These are phyloP conservation scores for Bombylius discolor DNA, from an alignment of 2,888 invertebrate genomes.

Conservation along the genomic window DNA sequence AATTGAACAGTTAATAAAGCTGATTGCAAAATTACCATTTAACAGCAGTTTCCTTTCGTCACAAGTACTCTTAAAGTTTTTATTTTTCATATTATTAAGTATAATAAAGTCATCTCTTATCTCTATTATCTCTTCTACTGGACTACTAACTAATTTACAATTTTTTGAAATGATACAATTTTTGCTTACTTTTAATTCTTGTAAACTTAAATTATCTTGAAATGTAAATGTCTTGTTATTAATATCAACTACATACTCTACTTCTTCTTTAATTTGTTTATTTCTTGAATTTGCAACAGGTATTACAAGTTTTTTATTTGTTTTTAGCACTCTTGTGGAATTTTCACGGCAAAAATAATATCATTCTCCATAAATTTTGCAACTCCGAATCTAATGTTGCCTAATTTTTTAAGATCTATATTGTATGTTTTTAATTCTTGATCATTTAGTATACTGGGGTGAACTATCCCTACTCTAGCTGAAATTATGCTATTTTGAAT, in stretches of 20 bases:
- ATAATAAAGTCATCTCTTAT: neutral
- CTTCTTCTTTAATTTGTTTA: slow-evolving; percentile 5
- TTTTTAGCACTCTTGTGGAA: slow-evolving; percentile 2
- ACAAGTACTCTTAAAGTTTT: neutral
- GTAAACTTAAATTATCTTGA: neutral
- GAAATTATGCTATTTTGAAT: slow-evolving; percentile 12
- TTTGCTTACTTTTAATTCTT: neutral
- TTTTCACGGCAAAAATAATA: slow-evolving; percentile 8
- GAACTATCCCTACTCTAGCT: slow-evolving; percentile 9
- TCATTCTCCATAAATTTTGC: neutral
- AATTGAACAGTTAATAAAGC: neutral
- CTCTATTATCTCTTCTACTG: neutral
- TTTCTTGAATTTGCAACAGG: slow-evolving; percentile 8
- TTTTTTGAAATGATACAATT: neutral
- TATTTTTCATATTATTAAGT: neutral
- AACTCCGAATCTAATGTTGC: slow-evolving; percentile 5
- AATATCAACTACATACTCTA: slow-evolving; percentile 3
- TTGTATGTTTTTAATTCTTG: slow-evolving; percentile 9
- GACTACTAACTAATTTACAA: neutral
- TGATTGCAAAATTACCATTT: neutral
- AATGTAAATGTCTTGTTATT: neutral
- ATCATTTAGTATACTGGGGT: slow-evolving; percentile 11
- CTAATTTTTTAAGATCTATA: slow-evolving; percentile 9
- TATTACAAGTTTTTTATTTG: slow-evolving; percentile 5
- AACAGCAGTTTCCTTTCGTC: neutral